Evolutionary conservation across 2,888 invertebrate species (phyloP).

Genomic region (Aplocera efformata): DNA sequence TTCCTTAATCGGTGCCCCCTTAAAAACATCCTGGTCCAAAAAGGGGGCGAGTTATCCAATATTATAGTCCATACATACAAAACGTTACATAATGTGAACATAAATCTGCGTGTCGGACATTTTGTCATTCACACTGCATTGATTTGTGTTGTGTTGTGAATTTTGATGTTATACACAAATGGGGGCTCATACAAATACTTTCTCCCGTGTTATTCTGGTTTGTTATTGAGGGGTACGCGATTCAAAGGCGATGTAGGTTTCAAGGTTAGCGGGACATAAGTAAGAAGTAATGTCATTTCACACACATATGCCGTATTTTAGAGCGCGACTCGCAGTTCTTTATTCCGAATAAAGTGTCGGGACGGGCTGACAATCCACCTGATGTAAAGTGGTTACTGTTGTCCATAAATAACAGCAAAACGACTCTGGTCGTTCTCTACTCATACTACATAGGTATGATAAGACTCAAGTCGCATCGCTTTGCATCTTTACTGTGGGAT

Average conservation of each 20-base stretch:
- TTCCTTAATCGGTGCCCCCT: slow-evolving; percentile 6
- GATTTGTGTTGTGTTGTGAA: slow-evolving; percentile 20
- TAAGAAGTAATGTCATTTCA: no score
- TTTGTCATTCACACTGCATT: slow-evolving; percentile 44
- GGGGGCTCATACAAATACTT: slow-evolving; percentile 14
- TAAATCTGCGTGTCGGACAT: slow-evolving; percentile 40
- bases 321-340: no score
- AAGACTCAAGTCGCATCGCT: no score
- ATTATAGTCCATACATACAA: neutral
- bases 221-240: slow-evolving; percentile 5
- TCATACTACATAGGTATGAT: no score
- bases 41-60: slow-evolving; percentile 15
- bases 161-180: slow-evolving; percentile 8
- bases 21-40: slow-evolving; percentile 17
- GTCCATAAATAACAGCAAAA: no score
- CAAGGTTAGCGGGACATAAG: neutral
- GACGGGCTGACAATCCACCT: no score
- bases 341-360: no score
- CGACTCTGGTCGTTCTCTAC: no score
- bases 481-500: no score
- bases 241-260: slow-evolving; percentile 9
- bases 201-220: slow-evolving; percentile 18
- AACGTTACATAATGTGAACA: slow-evolving; percentile 27
- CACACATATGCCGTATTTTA: no score
- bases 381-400: no score